Percentiles rank a stretch among this genome's conserved stretches.
These are phyloP conservation scores for Cacatua alba DNA, from an alignment of 2,113 vertebrate genomes.

Conservation along the genomic window DNA sequence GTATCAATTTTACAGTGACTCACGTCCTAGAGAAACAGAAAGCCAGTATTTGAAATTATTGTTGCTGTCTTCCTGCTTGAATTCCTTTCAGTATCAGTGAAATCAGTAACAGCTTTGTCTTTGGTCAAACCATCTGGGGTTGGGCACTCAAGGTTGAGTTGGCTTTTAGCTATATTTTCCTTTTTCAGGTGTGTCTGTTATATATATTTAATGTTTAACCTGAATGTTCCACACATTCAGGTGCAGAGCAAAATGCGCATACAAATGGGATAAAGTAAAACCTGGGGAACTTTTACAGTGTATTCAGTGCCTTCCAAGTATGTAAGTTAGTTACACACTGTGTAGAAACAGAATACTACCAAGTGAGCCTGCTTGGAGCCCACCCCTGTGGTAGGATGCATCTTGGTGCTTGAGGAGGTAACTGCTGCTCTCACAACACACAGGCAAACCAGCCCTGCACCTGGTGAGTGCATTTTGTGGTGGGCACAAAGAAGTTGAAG, in stretches of 20 bases:
- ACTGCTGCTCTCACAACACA: background rate
- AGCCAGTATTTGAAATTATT: background rate
- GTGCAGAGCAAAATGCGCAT: background rate
- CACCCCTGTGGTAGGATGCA: fast-evolving
- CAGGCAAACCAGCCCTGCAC: background rate
- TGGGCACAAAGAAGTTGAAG: background rate
- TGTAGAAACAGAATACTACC: background rate
- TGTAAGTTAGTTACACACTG: background rate
- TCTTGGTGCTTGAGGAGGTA: background rate
- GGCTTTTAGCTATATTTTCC: background rate
- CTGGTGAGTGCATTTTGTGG: background rate
- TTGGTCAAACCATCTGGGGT: background rate
- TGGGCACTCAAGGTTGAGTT: background rate
- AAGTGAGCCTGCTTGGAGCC: background rate
- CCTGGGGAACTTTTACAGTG: background rate
- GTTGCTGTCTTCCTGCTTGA: background rate
- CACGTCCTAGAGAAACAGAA: background rate
- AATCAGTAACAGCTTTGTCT: background rate
- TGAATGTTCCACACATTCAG: background rate
- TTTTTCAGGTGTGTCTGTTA: background rate
- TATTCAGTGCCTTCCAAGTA: background rate
- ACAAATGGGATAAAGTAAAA: background rate
- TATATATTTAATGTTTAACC: background rate
- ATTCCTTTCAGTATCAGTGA: background rate
- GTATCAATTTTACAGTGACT: background rate